Base-by-base conservation (phyloP, 1,140 invertebrate genomes). In the Aphaenogaster rudis region DNA sequence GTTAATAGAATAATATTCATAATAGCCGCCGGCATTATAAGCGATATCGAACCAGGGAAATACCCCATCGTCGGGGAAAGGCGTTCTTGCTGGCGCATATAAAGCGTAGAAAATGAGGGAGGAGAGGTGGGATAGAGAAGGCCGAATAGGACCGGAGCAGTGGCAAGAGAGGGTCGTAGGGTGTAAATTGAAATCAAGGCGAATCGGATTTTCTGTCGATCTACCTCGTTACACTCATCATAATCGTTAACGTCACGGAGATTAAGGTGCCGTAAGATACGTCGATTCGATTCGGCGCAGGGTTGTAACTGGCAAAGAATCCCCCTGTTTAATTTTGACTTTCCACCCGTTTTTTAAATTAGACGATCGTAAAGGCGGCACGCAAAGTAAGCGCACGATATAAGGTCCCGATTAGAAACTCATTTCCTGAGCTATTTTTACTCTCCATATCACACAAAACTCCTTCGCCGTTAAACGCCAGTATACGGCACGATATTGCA, bases 101-200 rank as follows among this genome's bases (percentile, higher is more conserved):
- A 64, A 48, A 67, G 77, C 36, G 48, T 50, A 50, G 88, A 87
- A 90, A 90, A 90, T 89, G 88, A 87, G 78, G 57, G 11, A 39
- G 36, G 66, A 89, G 76, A 69, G 84, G 13, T 17, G 39, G 82
- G n/a, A 50, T 57, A 67, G 76, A 69, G 71, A 15, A 52, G 33
- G 54, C 11, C 15, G 28, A 52, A 82, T 81, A 54, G 50, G 1
- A 52, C 7, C 8, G 61, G 8, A 72, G 21, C n/a, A 50, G 33
- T 1, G n/a, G 7, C 33, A 33, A 71, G 36, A n/a, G 42, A 42
- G n/a, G 72, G 13, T 67, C 45, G 45, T 69, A 42, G 28, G 82
- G 61, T 45, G 54, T 90, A 90, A 86, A 92, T 92, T 91, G 87
- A 89, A 86, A 90, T 89, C 91, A 86, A 86, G 61, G 61, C 45